Evolutionary conservation across 2,797 vertebrate genomes (phyloP).

Genomic region (Cossypha dichroa): DNA sequence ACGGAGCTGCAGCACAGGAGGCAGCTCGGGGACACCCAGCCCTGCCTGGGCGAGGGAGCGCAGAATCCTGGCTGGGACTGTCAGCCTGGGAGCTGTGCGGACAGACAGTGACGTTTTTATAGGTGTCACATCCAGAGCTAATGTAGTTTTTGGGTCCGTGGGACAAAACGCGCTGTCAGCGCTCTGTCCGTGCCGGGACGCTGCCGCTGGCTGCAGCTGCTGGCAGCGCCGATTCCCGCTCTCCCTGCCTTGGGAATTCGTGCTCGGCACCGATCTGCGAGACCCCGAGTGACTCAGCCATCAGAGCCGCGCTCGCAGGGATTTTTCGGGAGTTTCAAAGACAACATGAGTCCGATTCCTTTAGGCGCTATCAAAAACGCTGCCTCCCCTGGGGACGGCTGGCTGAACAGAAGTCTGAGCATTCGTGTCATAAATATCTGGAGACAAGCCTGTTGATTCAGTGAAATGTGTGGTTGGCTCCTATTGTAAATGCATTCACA

Average conservation of each 20-base stretch:
- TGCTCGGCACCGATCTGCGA: neutral
- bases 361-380: neutral
- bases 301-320: neutral
- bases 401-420: slow-evolving; percentile 53
- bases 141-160: neutral
- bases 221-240: neutral
- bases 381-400: neutral
- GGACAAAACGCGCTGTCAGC: neutral
- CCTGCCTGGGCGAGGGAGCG: neutral
- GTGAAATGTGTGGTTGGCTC: slow-evolving; percentile 62
- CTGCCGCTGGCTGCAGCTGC: neutral
- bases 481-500: slow-evolving; percentile 57
- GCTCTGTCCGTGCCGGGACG: neutral
- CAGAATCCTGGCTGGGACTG: neutral
- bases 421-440: slow-evolving; percentile 56
- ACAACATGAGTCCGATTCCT: neutral
- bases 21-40: neutral
- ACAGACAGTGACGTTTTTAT: neutral
- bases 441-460: slow-evolving; percentile 60
- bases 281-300: neutral
- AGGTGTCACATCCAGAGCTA: neutral
- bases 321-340: neutral
- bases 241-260: neutral
- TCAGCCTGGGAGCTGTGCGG: neutral
- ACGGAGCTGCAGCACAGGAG: neutral